Percentiles rank a stretch among this genome's conserved stretches.
These are phyloP conservation scores for Castor canadensis DNA, from an alignment of 2,113 vertebrate genomes.

Conservation along the genomic window DNA sequence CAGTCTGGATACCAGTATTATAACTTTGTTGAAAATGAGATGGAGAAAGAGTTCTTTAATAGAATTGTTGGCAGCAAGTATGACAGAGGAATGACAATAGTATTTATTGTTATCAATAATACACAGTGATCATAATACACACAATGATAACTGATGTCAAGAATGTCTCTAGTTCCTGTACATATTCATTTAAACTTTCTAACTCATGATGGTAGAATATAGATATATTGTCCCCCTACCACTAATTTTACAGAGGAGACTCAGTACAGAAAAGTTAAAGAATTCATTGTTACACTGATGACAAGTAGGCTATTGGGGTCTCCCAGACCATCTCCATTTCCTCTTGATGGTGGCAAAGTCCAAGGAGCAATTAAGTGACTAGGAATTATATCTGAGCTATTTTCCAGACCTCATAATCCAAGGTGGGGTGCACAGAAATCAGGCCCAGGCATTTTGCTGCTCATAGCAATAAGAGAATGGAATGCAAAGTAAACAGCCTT, in stretches of 20 bases:
- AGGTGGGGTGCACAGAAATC: not conserved
- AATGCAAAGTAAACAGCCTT: not conserved
- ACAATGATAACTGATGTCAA: not conserved
- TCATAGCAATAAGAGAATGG: not conserved
- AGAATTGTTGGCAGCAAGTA: slow-evolving; percentile 2
- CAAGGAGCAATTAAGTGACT: not conserved
- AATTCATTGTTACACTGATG: not conserved
- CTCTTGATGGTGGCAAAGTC: not conserved
- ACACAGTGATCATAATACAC: not conserved
- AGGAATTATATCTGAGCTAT: not conserved
- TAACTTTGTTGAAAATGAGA: slow-evolving; percentile 7
- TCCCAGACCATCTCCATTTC: not conserved
- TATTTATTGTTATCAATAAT: slow-evolving; percentile 24
- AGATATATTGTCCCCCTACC: too few species aligned
- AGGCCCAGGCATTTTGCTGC: not conserved
- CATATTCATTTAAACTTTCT: not conserved
- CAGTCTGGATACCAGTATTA: slow-evolving; percentile 15
- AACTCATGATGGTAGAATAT: not conserved
- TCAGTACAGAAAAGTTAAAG: not conserved
- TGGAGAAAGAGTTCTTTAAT: slow-evolving; percentile 33
- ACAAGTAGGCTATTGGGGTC: not conserved
- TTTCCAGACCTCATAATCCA: not conserved
- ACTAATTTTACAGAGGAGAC: slow-evolving; percentile 22
- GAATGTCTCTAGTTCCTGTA: not conserved
- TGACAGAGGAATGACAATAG: not conserved